These are phyloP conservation scores for Vidua chalybeata DNA, from an alignment of 2,113 vertebrate species.

Conservation along the genomic window DNA sequence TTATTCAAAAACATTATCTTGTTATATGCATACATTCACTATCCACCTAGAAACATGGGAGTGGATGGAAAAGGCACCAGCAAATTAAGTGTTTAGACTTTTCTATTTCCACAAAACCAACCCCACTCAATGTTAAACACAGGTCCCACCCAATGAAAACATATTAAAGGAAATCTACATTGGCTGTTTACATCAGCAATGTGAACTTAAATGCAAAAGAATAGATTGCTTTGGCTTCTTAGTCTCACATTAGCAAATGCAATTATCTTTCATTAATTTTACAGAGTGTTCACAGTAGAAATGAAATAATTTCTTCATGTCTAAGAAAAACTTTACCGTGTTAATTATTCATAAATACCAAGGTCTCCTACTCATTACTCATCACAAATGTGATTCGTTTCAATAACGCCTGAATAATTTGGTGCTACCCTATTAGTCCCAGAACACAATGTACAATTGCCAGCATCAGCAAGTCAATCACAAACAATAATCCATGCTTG, in stretches of 20 bases:
- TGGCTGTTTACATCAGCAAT: constrained; percentile 34
- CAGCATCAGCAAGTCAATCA: constrained; percentile 51
- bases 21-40: background rate
- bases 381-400: constrained; percentile 58
- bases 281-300: constrained; percentile 48
- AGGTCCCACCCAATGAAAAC: background rate
- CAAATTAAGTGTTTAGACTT: background rate
- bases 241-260: constrained; percentile 38
- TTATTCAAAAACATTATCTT: constrained; percentile 40
- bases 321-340: constrained; percentile 53
- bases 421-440: constrained; percentile 21
- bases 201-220: constrained; percentile 12
- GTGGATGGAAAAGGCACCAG: background rate
- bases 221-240: constrained; percentile 15
- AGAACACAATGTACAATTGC: constrained; percentile 37
- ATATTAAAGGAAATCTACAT: background rate
- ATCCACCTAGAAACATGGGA: background rate
- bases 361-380: constrained; percentile 53
- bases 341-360: constrained; percentile 66
- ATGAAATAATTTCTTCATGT: constrained; percentile 62
- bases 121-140: background rate
- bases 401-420: constrained; percentile 41
- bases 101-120: background rate
- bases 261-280: constrained; percentile 70
- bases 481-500: background rate